Evolutionary conservation across 1,140 invertebrate genomes (phyloP), one percentile per base, ranked within the genome.

Genomic region (Scaptomyza hsui): DNA sequence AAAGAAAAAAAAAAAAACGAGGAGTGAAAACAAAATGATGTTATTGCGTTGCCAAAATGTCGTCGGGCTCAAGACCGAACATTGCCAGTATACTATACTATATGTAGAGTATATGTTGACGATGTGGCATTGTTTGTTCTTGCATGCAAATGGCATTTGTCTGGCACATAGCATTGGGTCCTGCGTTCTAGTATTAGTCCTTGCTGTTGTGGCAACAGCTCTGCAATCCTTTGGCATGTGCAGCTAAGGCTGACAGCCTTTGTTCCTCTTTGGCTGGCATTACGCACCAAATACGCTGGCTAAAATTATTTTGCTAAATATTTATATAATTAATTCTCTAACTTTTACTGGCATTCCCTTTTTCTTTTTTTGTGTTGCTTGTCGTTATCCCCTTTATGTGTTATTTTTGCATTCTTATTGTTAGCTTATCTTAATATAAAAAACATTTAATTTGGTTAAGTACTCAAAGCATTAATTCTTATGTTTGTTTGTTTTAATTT

Each of bases 111-210:
- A 26, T 26, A 4, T 52, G 45, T 47, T 44, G 35, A 53, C 49
- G 13, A 29, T 26, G 41, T 15, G 26, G 16, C 59, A 57, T 44
- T 60, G 21, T 52, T 71, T 71, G 60, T 67, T 51, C 49, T 19
- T 65, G 72, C 69, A 72, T 72, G 73, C 69, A 75, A 75, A 75
- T 75, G 68, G 44, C 72, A 72, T 75, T 71, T 71, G 68, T 67
- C 59, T 62, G 61, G 45, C 35, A 18, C 1, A 5, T 39, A 21
- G 5, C 13, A 7, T 13, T 26, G 37, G 10, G 16, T 18, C 4
- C 16, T 19, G 32, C n/a, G 10, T 53, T 15, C 32, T 18, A 18
- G 15, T 35, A 10, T 21, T 45, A 16, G 24, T 45, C 0, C 19
- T 47, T 7, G 29, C n/a, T n/a, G n/a, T n/a, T 21, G 24, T 44